Percentiles rank a stretch among this genome's conserved stretches.
phyloP scores from a whole-genome alignment of 2,113 vertebrate genomes.

The Chloropsis cyanopogon region DNA sequence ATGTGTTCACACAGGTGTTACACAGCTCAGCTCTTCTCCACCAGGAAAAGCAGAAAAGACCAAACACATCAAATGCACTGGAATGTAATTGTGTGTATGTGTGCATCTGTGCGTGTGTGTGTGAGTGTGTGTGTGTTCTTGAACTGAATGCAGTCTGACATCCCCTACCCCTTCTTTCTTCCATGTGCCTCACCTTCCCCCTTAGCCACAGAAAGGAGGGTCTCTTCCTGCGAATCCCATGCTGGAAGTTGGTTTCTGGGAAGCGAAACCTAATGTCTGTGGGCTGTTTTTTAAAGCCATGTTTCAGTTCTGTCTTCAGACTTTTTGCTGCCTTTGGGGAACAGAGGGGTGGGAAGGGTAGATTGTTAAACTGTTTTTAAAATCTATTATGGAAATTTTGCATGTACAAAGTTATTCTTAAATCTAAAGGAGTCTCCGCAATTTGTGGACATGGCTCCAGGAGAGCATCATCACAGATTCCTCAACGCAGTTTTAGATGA shows the following conservation, averaged over 20 bases:
- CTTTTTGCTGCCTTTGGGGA: slow-evolving; percentile 62
- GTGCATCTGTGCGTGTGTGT: background rate
- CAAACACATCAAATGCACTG: slow-evolving; percentile 69
- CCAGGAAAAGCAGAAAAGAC: slow-evolving; percentile 63
- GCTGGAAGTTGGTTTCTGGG: slow-evolving; percentile 70
- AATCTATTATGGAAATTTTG: slow-evolving; percentile 61
- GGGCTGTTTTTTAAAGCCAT: slow-evolving; percentile 62
- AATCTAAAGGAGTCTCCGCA: slow-evolving; percentile 44
- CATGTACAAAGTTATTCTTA: slow-evolving; percentile 63
- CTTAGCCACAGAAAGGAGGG: slow-evolving; percentile 54
- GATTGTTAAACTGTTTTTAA: slow-evolving; percentile 58
- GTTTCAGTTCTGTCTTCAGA: slow-evolving; percentile 63
- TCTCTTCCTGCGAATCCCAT: slow-evolving; percentile 64
- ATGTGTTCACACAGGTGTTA: slow-evolving; percentile 48
- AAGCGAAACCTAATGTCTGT: slow-evolving; percentile 58
- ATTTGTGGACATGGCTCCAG: slow-evolving; percentile 30
- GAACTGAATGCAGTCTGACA: slow-evolving; percentile 55
- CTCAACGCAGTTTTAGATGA: slow-evolving; percentile 15
- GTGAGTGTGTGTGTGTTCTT: background rate
- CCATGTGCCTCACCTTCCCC: slow-evolving; percentile 44
- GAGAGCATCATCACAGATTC: slow-evolving; percentile 54
- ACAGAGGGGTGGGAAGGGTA: slow-evolving; percentile 44
- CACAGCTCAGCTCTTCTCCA: slow-evolving; percentile 52
- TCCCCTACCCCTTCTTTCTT: slow-evolving; percentile 37
- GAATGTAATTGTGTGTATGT: slow-evolving; percentile 40